phyloP scores from a whole-genome alignment of 2,113 vertebrate genomes.

The Trematomus loennbergii region DNA sequence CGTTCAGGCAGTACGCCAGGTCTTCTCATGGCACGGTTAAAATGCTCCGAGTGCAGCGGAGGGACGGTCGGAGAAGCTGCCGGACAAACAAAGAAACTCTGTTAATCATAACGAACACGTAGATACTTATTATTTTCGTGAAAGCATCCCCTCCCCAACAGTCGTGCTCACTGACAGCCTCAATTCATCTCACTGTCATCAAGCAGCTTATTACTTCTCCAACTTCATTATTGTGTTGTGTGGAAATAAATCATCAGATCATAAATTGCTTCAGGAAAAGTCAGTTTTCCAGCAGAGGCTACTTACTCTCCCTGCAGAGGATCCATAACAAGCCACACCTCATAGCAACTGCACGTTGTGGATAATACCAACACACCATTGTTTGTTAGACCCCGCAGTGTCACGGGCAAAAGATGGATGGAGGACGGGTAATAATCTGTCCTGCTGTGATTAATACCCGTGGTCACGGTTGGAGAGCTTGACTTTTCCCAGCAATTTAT shows the following conservation, averaged over 20 bases:
- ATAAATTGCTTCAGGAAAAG: background rate
- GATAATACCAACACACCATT: constrained; percentile 31
- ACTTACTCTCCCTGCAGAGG: background rate
- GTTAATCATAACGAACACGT: constrained; percentile 21
- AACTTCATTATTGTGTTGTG: constrained; percentile 8
- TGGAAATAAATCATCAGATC: constrained; percentile 21
- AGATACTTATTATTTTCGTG: background rate
- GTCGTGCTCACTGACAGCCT: background rate
- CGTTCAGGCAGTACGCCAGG: constrained; percentile 96
- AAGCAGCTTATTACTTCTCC: background rate
- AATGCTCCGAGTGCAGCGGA: constrained; percentile 93
- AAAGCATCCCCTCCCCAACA: background rate
- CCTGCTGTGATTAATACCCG: constrained; percentile 70
- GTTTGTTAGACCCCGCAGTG: constrained; percentile 60
- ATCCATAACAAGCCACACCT: constrained; percentile 24
- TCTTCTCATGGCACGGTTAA: constrained; percentile 97
- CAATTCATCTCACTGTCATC: constrained; percentile 11
- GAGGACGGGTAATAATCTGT: constrained; percentile 74
- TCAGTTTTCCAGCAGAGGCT: constrained; percentile 14
- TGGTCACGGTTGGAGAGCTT: constrained; percentile 45
- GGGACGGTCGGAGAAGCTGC: constrained; percentile 92
- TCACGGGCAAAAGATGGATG: constrained; percentile 71
- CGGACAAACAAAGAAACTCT: constrained; percentile 31
- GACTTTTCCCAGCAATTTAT: constrained; percentile 61
- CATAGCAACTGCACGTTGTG: background rate